phyloP scores from a whole-genome alignment of 2,797 vertebrate species.

The Craterocephalus amniculus region DNA sequence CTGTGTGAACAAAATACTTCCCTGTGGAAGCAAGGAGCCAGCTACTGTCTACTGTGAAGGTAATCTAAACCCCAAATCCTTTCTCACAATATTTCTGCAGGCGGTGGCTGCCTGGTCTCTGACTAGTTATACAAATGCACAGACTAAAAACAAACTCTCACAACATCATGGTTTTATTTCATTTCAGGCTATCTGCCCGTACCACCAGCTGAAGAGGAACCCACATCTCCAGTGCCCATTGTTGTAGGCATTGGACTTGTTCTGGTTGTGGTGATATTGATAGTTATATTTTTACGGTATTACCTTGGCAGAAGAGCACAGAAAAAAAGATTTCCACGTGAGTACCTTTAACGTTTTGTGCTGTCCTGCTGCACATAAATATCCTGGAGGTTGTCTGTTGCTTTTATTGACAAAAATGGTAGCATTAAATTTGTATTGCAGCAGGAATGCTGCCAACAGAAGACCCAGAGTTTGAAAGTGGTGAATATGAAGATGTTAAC shows the following conservation, averaged over 20 bases:
- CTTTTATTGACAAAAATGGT: neutral
- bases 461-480: constrained; percentile 46
- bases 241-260: constrained; percentile 28
- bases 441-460: constrained; percentile 13
- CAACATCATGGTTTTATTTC: constrained; percentile 11
- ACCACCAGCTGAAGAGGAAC: rapidly evolving
- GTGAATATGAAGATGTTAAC: constrained; percentile 58
- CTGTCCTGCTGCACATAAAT: neutral
- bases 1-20: rapidly evolving
- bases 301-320: constrained; percentile 13
- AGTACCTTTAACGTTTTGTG: constrained; percentile 25
- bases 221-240: neutral
- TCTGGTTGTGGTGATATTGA: constrained; percentile 42
- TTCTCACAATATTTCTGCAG: neutral
- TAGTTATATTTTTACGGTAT: constrained; percentile 36
- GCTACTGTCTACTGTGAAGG: constrained; percentile 31
- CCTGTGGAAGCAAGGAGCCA: rapidly evolving
- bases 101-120: neutral
- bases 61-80: constrained; percentile 16
- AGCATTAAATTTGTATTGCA: constrained; percentile 20
- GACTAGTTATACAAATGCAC: neutral
- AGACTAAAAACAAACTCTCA: no score
- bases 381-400: neutral
- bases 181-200: neutral
- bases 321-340: constrained; percentile 18